Base-by-base conservation (phyloP, 1,140 invertebrate genomes). In the Cherax quadricarinatus region DNA sequence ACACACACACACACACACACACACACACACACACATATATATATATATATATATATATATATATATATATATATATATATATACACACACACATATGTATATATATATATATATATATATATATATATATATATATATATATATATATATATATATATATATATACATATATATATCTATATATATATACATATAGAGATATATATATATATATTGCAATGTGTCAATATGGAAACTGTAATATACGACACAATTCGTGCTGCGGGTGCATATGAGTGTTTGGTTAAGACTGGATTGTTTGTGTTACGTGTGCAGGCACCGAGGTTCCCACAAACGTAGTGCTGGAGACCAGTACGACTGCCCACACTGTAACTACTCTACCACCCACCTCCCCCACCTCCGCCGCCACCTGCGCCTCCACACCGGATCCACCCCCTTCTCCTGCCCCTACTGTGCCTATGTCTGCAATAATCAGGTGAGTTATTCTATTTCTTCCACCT, bases 341-440 rank as follows among this genome's bases (percentile, higher is more conserved):
- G 89, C 85, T 12, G 89, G 89, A 9, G 84, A 86, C 83, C 30
- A 84, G 82, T 93, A 93, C 78, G 48, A 86, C 30, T 94, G 94
- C 82, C 89, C 87, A 6, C 91, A 93, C 51, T 94, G 94, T 62
- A 60, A 83, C 78, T 93, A 90, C 80, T 53, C 85, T 51, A 93
- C 93, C n/a, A 49, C 70, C 9, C 93, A 88, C n/a, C 92, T 88
- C n/a, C 88, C 90, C 24, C 94, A 95, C 90, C 90, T 95, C 51
- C 94, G 94, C 86, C 94, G 95, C 3, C 95, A 95, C 91, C 94
- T 95, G 90, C 94, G 95, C 94, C 94, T 95, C 48, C 95, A 95
- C 87, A 95, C 95, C 21, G 95, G 95, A 30, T 94, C 94, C 80
- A 94, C 94, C 49, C 95, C 95, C 9, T 94, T 86, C 82, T 78